Conservation (phyloP, 2,113 vertebrate species). For the Nettapus auritus region DNA sequence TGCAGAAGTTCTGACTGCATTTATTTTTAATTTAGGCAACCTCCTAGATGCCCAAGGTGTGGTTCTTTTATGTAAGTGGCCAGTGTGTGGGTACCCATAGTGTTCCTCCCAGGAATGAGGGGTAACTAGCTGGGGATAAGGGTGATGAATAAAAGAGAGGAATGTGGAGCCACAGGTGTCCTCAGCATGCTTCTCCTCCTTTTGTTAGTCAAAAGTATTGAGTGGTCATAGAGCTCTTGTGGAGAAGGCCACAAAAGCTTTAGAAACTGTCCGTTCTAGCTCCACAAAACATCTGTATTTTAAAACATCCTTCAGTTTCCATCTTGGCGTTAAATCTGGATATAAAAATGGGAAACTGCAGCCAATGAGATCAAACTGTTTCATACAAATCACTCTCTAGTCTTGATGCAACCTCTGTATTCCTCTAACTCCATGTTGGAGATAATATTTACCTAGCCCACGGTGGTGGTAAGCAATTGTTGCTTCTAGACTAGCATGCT, state of each 20-base stretch:
- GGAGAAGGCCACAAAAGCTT: not conserved
- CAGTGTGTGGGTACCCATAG: rapidly evolving
- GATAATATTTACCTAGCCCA: not conserved
- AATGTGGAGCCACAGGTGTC: slow-evolving; percentile 3
- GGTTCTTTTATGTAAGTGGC: not conserved
- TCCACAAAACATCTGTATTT: not conserved
- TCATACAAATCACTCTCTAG: not conserved
- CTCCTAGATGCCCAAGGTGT: not conserved
- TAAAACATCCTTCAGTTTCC: not conserved
- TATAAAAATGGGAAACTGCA: not conserved
- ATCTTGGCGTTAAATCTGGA: not conserved
- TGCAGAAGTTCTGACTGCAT: not conserved
- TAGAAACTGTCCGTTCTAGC: not conserved
- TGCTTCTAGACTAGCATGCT: not conserved
- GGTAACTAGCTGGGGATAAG: not conserved
- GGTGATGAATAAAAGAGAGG: not conserved
- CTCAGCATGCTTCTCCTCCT: not conserved
- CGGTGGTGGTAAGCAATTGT: not conserved
- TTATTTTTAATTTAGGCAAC: not conserved
- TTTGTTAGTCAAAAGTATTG: slow-evolving; percentile 2
- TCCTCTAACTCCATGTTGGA: not conserved
- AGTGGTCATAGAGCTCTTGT: not conserved
- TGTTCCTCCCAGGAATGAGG: not conserved
- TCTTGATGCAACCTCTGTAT: rapidly evolving
- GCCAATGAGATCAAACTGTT: not conserved